Base-by-base conservation (phyloP, 2,113 vertebrate genomes). In the Danionella cerebrum region DNA sequence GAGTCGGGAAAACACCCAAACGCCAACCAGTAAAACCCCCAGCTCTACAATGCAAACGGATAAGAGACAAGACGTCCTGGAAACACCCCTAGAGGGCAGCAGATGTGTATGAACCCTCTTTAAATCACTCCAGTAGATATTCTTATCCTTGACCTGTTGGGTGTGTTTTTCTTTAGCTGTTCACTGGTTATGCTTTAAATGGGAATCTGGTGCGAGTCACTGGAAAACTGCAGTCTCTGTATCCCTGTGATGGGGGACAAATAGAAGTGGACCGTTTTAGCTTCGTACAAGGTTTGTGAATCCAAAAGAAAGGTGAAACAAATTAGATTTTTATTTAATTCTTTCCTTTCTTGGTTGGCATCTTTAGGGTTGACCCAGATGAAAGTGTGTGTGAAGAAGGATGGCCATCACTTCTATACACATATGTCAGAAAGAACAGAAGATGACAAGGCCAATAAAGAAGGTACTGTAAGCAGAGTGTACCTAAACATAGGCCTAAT, bases 191-290 rank as follows among this genome's bases (percentile, higher is more conserved):
- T 78, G 81, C 79, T 63, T 91, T 90, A 83, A 89, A 89, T 36
- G 87, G 94, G 1, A 45, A 69, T 71, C 42, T 95, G 58, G 83
- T 93, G 74, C 90, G 89, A 1, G 81, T 94, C 47, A 89, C 87
- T 1, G 94, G 94, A 48, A 64, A 71, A 27, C 80, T 71, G 44
- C 85, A 81, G 1, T 82, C 87, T 59, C 82, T 98, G 38, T 96
- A 89, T 80, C 93, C 93, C 47, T 87, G 88, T 1, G 93, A 96
- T 33, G 96, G 94, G 78, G 95, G 95, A 33, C 83, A 83, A 55
- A 90, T 98, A 76, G 87, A 86, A 69, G 91, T 94, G 76, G 93
- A 98, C 76, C 90, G 83, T 69, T 81, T 84, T 71, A 54, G 75
- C 4, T 94, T 89, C 78, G 76, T 86, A 69, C 90, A 90, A 91